Evolutionary conservation across 2,113 vertebrate species (phyloP).

Genomic region (Pao palembangensis): DNA sequence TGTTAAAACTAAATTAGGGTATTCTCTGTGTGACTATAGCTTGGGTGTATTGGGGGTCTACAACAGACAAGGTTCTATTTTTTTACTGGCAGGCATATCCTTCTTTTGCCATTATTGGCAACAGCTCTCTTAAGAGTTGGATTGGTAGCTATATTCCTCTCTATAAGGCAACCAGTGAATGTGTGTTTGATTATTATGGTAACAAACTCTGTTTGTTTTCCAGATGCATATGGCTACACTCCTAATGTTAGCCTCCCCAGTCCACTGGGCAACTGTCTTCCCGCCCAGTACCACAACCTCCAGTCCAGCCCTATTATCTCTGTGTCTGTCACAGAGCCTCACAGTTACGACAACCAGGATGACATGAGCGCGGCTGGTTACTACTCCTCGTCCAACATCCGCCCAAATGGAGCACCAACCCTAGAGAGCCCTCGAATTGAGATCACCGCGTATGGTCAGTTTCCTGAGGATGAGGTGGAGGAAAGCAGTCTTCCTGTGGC

Average conservation of each 20-base stretch:
- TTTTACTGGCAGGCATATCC: constrained; percentile 17
- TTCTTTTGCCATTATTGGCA: constrained; percentile 33
- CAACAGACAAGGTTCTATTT: background rate
- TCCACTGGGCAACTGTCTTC: constrained; percentile 80
- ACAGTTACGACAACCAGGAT: constrained; percentile 76
- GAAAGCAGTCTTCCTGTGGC: constrained; percentile 73
- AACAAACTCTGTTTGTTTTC: constrained; percentile 60
- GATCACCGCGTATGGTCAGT: constrained; percentile 92
- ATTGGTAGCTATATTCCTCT: constrained; percentile 31
- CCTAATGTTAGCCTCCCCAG: constrained; percentile 81
- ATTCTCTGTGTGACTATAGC: no score
- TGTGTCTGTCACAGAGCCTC: constrained; percentile 78
- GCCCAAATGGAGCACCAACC: constrained; percentile 83
- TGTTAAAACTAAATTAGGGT: no score
- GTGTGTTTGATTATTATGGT: constrained; percentile 50
- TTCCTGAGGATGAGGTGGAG: constrained; percentile 83
- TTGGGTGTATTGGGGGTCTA: no score
- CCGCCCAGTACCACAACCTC: constrained; percentile 85
- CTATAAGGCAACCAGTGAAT: constrained; percentile 26
- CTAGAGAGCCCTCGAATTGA: constrained; percentile 96
- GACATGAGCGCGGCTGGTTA: constrained; percentile 72
- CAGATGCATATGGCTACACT: constrained; percentile 89
- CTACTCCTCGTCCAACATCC: constrained; percentile 76
- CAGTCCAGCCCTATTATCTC: constrained; percentile 83
- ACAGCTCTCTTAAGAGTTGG: constrained; percentile 24